Evolutionary conservation across 2,797 vertebrate genomes (phyloP).

Genomic region (Morus bassanus): DNA sequence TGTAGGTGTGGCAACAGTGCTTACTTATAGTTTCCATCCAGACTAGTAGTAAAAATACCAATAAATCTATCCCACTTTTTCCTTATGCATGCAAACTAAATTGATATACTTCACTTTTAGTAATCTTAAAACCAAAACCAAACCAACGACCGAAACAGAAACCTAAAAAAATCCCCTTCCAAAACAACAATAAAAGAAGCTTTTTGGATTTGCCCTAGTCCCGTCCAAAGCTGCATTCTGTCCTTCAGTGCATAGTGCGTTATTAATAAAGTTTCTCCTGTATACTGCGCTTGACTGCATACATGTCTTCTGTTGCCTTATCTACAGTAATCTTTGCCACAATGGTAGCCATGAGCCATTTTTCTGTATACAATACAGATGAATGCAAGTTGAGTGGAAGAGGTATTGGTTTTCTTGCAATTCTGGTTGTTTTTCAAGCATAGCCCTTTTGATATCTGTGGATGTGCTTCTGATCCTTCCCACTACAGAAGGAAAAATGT

Average conservation of each 20-base stretch:
- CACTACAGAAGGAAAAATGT: not conserved
- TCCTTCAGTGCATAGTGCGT: not conserved
- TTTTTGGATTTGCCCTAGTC: not conserved
- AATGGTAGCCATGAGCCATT: not conserved
- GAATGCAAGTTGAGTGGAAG: not conserved
- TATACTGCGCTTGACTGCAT: not conserved
- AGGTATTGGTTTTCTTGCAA: not conserved
- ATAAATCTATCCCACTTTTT: not conserved
- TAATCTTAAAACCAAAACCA: not conserved
- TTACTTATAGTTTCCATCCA: not conserved
- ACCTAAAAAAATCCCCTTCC: not conserved
- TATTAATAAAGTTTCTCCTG: not conserved
- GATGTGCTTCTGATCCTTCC: not conserved
- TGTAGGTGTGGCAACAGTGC: not conserved
- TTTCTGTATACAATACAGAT: not conserved
- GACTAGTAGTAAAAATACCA: not conserved
- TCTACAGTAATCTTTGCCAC: not conserved
- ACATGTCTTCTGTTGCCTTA: not conserved
- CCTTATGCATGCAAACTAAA: not conserved
- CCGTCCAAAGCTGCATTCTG: not conserved
- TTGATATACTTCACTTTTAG: not conserved
- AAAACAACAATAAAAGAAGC: not conserved
- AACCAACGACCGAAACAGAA: not conserved
- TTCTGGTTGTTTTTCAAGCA: not conserved
- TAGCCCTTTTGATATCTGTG: not conserved